phyloP scores from a whole-genome alignment of 2,113 vertebrate species.

The Castor canadensis region DNA sequence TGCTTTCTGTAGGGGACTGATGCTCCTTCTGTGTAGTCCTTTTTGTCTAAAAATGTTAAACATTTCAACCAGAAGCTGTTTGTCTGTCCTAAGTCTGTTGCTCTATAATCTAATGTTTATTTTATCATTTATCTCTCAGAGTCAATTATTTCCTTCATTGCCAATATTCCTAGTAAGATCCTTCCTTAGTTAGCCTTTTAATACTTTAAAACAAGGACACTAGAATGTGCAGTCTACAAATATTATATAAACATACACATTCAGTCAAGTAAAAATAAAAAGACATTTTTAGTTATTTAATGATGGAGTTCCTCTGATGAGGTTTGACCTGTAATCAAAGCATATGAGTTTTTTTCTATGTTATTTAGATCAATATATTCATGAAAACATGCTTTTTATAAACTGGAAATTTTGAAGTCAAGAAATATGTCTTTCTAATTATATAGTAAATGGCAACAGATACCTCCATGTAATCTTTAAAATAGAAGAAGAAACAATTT shows the following conservation, averaged over 20 bases:
- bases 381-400: constrained; percentile 54
- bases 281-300: constrained; percentile 15
- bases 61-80: neutral
- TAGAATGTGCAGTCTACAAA: neutral
- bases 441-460: constrained; percentile 58
- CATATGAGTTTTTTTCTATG: neutral
- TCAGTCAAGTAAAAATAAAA: neutral
- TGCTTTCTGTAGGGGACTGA: neutral
- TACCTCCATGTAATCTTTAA: constrained; percentile 64
- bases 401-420: constrained; percentile 58
- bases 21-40: neutral
- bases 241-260: neutral
- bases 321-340: constrained; percentile 53
- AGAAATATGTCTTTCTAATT: constrained; percentile 61
- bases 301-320: neutral
- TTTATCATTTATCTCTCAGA: constrained; percentile 25
- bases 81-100: neutral
- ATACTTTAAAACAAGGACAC: neutral
- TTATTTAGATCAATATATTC: constrained; percentile 56
- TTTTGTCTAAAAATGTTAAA: neutral
- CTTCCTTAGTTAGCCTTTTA: neutral
- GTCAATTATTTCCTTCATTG: neutral
- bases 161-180: neutral
- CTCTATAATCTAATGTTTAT: constrained; percentile 39
- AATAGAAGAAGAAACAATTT: constrained; percentile 59